Evolutionary conservation across 2,797 vertebrate genomes (phyloP), one percentile per base, ranked within the genome.

Genomic region (Dromococcyx pavoninus): DNA sequence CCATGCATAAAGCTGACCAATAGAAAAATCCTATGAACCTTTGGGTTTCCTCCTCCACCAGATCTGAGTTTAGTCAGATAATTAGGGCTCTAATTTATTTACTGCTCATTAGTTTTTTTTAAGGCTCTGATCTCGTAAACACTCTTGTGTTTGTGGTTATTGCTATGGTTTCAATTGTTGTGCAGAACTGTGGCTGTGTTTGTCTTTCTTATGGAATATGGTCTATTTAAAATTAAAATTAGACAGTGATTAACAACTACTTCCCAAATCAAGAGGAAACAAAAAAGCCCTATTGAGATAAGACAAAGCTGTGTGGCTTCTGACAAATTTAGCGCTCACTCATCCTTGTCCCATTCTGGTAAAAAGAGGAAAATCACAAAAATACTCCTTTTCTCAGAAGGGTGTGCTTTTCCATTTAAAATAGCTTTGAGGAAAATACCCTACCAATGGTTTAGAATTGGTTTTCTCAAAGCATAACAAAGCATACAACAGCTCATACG

Each of bases 141-240:
- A 50, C 56, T 86, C 6, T 0, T 41, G 57, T 76, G 86, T 88
- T 94, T 93, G 65, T 89, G 58, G 83, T 94, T 88, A 76, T 91
- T 91, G 88, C 91, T 70, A 9, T 73, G 79, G 86, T 93, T 94
- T 75, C 86, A 60, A 43, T 86, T 91, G 80, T 88, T 81, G 69
- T 41, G 21, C 19, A 8, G 56, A 88, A 79, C 89, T 84, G 44
- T 81, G 88, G 79, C 83, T 94, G 18, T 30, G n/a, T 61, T 93
- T 93, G 89, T 53, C 73, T 93, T 88, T 87, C 77, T 22, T 53
- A 44, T 13, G 33, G 67, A 92, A 85, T 82, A 71, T 39, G 44
- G 51, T 18, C 74, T 57, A 94, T 93, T 93, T 92, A 91, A 91
- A 94, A 95, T 86, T 82, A 94, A 94, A 94, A 94, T 94, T 51